These are phyloP conservation scores for Ibidorhyncha struthersii DNA, from an alignment of 2,113 vertebrate species.

Conservation along the genomic window DNA sequence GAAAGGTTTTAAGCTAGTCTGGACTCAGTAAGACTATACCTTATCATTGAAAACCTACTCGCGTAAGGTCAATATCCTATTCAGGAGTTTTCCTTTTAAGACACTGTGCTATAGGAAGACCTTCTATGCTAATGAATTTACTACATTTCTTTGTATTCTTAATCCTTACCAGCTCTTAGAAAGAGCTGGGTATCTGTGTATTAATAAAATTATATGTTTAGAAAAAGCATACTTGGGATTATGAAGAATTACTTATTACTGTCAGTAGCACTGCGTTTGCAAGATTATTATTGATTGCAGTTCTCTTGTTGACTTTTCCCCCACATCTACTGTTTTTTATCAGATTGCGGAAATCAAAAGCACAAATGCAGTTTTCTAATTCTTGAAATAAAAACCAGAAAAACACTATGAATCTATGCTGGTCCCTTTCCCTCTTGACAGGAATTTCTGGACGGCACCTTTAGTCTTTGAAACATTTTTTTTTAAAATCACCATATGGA, in stretches of 20 bases:
- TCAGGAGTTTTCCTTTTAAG: background rate
- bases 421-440: background rate
- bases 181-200: background rate
- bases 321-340: background rate
- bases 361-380: background rate
- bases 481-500: background rate
- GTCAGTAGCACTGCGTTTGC: background rate
- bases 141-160: background rate
- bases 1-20: background rate
- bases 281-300: background rate
- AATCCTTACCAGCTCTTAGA: background rate
- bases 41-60: background rate
- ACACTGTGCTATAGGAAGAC: background rate
- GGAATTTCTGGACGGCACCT: background rate
- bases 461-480: background rate
- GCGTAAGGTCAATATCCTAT: background rate
- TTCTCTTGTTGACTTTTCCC: background rate
- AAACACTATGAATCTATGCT: accelerated
- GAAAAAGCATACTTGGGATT: background rate
- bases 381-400: background rate
- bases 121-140: background rate
- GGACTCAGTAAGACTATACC: background rate
- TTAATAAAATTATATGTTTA: background rate
- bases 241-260: background rate
- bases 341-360: background rate